Conservation (phyloP, 2,888 invertebrate species). For the Aporophyla nigra region DNA sequence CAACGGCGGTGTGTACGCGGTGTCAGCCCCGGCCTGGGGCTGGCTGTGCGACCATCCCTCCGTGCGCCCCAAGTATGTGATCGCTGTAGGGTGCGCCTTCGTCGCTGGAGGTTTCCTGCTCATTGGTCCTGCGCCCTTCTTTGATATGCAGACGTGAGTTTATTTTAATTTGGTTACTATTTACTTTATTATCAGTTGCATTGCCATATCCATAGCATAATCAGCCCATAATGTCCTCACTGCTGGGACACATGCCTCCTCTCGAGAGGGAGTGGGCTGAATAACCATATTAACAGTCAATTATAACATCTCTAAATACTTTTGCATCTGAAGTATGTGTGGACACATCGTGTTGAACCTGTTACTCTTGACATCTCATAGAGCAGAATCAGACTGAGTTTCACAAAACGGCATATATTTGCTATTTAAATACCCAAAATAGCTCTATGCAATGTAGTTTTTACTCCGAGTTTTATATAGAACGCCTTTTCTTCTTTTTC, state of each 20-base stretch:
- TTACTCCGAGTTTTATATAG: not conserved
- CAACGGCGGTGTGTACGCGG: constrained; percentile 95
- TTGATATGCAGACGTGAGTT: constrained; percentile 92
- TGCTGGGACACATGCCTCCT: no score
- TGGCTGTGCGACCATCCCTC: constrained; percentile 94
- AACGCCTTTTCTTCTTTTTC: no score
- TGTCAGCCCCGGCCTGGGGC: constrained; percentile 95
- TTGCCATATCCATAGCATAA: no score
- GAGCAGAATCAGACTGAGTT: not conserved
- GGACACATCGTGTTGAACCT: not conserved
- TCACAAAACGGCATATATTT: not conserved
- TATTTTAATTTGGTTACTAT: not conserved
- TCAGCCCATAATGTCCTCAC: no score
- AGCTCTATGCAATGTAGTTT: not conserved
- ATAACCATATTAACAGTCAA: no score
- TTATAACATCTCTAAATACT: not conserved
- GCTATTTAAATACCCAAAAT: not conserved
- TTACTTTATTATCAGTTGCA: not conserved
- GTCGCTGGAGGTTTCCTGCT: constrained; percentile 93
- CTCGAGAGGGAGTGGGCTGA: no score
- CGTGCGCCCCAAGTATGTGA: constrained; percentile 93
- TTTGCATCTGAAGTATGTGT: not conserved
- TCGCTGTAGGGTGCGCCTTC: constrained; percentile 92
- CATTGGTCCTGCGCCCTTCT: constrained; percentile 95
- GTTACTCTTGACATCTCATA: not conserved